Evolutionary conservation across 2,113 vertebrate genomes (phyloP), one percentile per base, ranked within the genome.

Genomic region (Ciconia boyciana): DNA sequence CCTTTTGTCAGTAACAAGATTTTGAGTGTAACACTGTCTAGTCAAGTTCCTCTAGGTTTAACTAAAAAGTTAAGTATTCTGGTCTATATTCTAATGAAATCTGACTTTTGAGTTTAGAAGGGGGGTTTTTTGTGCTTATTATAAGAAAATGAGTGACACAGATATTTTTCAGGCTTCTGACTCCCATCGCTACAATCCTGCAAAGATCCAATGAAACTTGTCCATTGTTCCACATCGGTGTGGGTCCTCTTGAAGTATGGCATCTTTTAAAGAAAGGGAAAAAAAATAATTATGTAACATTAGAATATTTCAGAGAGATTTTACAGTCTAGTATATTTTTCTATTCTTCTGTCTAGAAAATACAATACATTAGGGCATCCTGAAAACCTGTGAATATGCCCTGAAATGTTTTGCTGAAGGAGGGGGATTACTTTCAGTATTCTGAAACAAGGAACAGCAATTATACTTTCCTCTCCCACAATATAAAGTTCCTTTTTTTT

Each of bases 171-270:
- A 52, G 46, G 6, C 31, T 88, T 62, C 70, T 66, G 60, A 52
- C 14, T 86, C 12, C 26, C 43, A 48, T 52, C 0, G 0, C 29
- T 52, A 10, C 11, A 43, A 39, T 44, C 4, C 12, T 57, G 28
- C 20, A 43, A 78, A 78, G 11, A 22, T 52, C 11, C 34, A 78
- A 1, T 16, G 51, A 48, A 36, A 66, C 5, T 62, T 69, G 13
- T 57, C 24, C 6, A 7, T 55, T 87, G 22, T 60, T 82, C 16
- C 29, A 60, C 14, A 5, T 22, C 0, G 0, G 2, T 57, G 19
- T 51, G 12, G 12, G 13, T 24, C 10, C 7, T 68, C 17, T 60
- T 87, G n/a, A 74, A 29, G 6, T 48, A 9, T 25, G 10, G 9
- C 5, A 1, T 28, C 6, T 1, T 90, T 77, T 62, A 65, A 20